A percentile compares a stretch with the other conserved stretches of the same genome.
These are phyloP conservation scores for Macrostomum lignano DNA, from an alignment of 1,140 invertebrate species.

Conservation along the genomic window DNA sequence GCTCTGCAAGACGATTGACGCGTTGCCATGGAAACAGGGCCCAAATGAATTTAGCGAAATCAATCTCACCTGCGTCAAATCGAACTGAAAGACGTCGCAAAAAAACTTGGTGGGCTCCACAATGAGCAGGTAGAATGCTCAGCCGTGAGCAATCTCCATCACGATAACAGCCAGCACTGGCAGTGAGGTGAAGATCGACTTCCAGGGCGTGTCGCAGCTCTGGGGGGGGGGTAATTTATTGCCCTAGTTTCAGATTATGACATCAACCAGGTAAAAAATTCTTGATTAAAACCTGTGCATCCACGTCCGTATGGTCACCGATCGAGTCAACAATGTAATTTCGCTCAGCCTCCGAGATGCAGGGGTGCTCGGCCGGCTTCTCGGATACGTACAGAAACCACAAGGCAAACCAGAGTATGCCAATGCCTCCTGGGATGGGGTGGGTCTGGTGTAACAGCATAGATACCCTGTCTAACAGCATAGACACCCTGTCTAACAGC, in stretches of 20 bases:
- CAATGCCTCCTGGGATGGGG: conserved; percentile 30
- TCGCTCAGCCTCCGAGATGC: conserved; percentile 60
- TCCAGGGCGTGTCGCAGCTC: conserved; percentile 97
- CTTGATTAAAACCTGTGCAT: neutral
- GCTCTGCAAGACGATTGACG: too few relatives aligned
- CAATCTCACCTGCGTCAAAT: too few relatives aligned
- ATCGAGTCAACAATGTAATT: conserved; percentile 81
- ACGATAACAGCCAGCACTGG: conserved; percentile 96
- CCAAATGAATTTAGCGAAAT: too few relatives aligned
- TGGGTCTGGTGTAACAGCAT: too few relatives aligned
- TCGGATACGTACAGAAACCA: conserved; percentile 83
- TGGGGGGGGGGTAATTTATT: too few relatives aligned
- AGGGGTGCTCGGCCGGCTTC: conserved; percentile 65
- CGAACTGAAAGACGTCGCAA: conserved; percentile 59
- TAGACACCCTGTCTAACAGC: too few relatives aligned
- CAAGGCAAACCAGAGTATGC: conserved; percentile 49
- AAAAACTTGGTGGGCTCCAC: conserved; percentile 82
- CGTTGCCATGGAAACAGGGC: too few relatives aligned
- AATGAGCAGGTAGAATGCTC: conserved; percentile 97
- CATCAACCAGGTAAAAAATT: too few relatives aligned
- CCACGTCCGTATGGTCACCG: conserved; percentile 32
- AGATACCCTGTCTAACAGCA: too few relatives aligned
- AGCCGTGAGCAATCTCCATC: conserved; percentile 94
- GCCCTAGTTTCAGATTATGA: too few relatives aligned
- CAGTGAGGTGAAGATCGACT: conserved; percentile 64